Evolutionary conservation across 2,797 vertebrate species (phyloP).

Genomic region (Garrulus glandarius): DNA sequence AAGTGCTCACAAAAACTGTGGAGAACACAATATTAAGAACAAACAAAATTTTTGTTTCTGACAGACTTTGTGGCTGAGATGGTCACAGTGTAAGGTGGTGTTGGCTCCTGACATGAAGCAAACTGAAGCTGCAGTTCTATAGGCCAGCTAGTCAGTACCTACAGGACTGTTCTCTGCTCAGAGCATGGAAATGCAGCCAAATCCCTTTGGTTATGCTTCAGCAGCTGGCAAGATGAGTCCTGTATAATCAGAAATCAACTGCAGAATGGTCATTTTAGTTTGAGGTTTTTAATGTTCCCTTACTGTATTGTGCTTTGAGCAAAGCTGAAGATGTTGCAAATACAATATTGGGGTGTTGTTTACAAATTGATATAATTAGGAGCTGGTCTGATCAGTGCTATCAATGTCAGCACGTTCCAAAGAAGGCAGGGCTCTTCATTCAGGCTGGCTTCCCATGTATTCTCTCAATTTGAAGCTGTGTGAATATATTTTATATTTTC

Average conservation of each 20-base stretch:
- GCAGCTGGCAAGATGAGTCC: not conserved
- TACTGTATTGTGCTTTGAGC: not conserved
- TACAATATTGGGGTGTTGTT: not conserved
- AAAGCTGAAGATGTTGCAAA: not conserved
- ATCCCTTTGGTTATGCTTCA: not conserved
- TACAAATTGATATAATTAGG: not conserved
- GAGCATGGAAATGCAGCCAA: not conserved
- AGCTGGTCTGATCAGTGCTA: conserved; percentile 2
- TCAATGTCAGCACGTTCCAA: not conserved
- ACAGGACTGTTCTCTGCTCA: not conserved
- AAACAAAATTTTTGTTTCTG: not conserved
- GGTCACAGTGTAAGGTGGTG: not conserved
- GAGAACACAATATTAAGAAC: not conserved
- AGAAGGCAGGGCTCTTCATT: not conserved
- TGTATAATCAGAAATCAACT: not conserved
- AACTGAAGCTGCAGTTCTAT: not conserved
- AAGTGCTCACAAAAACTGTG: not conserved
- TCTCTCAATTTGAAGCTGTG: not conserved
- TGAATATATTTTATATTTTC: conserved; percentile 16
- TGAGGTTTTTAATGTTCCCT: not conserved
- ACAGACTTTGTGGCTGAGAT: not conserved
- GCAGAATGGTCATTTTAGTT: not conserved
- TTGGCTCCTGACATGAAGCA: not conserved
- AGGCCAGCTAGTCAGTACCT: not conserved
- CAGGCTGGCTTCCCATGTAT: not conserved